Conservation (phyloP, 2,888 invertebrate genomes). For the Cabera pusaria region DNA sequence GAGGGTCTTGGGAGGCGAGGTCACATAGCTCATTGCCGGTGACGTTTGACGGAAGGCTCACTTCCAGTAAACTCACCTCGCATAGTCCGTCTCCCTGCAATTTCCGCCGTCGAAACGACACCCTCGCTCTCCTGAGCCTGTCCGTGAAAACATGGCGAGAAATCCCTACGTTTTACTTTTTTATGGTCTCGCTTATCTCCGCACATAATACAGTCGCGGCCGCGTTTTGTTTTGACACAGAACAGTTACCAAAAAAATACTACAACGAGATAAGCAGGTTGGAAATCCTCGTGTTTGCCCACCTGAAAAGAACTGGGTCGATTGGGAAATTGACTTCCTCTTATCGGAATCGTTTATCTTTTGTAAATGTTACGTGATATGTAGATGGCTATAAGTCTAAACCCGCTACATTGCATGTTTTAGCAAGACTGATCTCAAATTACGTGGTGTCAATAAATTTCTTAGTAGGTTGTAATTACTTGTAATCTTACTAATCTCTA, state of each 20-base stretch:
- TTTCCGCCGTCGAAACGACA: conserved; percentile 63
- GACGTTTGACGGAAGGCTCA: conserved; percentile 62
- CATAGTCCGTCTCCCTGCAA: conserved; percentile 52
- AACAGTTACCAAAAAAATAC: conserved; percentile 23
- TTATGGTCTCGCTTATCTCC: conserved; percentile 57
- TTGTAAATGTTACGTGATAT: conserved; percentile 3
- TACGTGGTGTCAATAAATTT: conserved; percentile 3
- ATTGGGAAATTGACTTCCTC: conserved; percentile 24
- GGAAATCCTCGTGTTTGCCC: conserved; percentile 23
- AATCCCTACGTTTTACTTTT: conserved; percentile 61
- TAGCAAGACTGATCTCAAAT: background rate
- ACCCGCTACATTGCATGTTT: too few relatives aligned
- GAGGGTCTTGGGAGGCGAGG: conserved; percentile 42
- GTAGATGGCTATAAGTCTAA: too few relatives aligned
- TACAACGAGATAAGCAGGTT: conserved; percentile 25
- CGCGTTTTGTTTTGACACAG: conserved; percentile 45
- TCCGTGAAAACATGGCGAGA: conserved; percentile 51
- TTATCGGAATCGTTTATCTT: conserved; percentile 24
- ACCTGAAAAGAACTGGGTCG: conserved; percentile 20
- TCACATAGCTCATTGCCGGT: conserved; percentile 57
- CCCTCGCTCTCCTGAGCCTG: conserved; percentile 52
- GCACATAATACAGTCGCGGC: conserved; percentile 44
- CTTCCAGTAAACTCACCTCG: conserved; percentile 55
- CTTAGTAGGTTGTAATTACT: conserved; percentile 1
- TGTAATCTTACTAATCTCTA: conserved; percentile 3